These are phyloP conservation scores for Pollenia amentaria DNA, from an alignment of 2,888 invertebrate species.

Conservation along the genomic window DNA sequence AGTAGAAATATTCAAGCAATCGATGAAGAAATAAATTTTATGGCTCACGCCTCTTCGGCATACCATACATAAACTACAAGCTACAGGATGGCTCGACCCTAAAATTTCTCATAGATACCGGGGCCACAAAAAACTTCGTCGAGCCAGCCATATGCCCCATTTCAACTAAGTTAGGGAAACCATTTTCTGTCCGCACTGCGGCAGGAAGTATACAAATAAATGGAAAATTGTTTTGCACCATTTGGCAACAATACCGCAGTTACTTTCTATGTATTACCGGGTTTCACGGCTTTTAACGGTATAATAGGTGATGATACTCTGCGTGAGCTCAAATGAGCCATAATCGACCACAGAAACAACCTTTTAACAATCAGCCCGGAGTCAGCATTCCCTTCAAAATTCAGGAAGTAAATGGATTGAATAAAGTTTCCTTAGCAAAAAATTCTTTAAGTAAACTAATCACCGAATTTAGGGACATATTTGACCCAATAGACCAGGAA, in stretches of 20 bases:
- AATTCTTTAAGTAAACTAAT: not conserved
- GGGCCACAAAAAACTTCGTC: slow-evolving; percentile 22
- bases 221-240: slow-evolving; percentile 19
- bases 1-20: not conserved
- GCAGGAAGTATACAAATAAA: slow-evolving; percentile 25
- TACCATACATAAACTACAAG: slow-evolving; percentile 54
- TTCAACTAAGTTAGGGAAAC: slow-evolving; percentile 26
- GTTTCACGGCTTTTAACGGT: slow-evolving; percentile 55
- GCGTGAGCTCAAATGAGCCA: slow-evolving; percentile 62
- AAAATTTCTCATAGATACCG: slow-evolving; percentile 54
- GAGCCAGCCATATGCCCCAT: slow-evolving; percentile 2
- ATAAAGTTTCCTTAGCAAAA: not conserved
- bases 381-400: slow-evolving; percentile 8
- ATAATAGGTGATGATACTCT: slow-evolving; percentile 68
- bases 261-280: slow-evolving; percentile 59
- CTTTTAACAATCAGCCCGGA: slow-evolving; percentile 20
- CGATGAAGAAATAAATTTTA: slow-evolving; percentile 23
- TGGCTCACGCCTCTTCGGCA: slow-evolving; percentile 10
- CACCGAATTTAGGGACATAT: slow-evolving; percentile 11
- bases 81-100: slow-evolving; percentile 20
- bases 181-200: slow-evolving; percentile 23
- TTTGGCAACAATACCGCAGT: slow-evolving; percentile 44
- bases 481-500: slow-evolving; percentile 5
- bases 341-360: slow-evolving; percentile 53
- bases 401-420: not conserved